Conservation (phyloP, 2,797 vertebrate species). For the Luscinia luscinia region DNA sequence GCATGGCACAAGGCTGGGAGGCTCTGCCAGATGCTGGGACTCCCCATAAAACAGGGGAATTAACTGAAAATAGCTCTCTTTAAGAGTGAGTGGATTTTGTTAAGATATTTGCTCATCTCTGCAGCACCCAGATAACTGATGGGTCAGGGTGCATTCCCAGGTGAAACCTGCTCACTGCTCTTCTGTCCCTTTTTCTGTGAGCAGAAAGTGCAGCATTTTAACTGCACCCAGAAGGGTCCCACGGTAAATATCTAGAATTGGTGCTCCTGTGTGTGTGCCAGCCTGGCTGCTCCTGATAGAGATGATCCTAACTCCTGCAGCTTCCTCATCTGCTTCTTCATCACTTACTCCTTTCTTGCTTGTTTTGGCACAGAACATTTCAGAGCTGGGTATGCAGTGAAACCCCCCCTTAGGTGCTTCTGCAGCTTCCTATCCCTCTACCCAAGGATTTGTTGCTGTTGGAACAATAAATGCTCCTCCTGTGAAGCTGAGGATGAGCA, state of each 20-base stretch:
- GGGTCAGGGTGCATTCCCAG: not conserved
- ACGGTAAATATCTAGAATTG: not conserved
- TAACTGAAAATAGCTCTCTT: not conserved
- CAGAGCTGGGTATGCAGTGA: not conserved
- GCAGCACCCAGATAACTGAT: not conserved
- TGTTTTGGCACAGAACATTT: not conserved
- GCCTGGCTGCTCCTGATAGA: not conserved
- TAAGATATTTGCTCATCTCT: not conserved
- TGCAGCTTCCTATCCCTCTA: not conserved
- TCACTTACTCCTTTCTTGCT: not conserved
- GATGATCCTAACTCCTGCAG: not conserved
- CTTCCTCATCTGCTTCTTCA: not conserved
- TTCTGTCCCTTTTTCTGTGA: not conserved
- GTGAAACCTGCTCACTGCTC: not conserved
- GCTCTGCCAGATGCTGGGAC: not conserved
- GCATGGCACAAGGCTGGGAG: not conserved
- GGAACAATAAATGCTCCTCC: not conserved
- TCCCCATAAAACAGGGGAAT: not conserved
- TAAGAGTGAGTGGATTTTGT: fast-evolving
- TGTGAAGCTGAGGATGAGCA: not conserved
- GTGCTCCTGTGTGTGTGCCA: not conserved
- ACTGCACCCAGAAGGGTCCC: not conserved
- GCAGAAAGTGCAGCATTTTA: not conserved
- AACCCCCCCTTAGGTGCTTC: fast-evolving
- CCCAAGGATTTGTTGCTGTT: not conserved